A percentile compares a stretch with the other conserved stretches of the same genome.
Conservation (phyloP, 2,888 invertebrate species). For the Monoplex corrugatus region DNA sequence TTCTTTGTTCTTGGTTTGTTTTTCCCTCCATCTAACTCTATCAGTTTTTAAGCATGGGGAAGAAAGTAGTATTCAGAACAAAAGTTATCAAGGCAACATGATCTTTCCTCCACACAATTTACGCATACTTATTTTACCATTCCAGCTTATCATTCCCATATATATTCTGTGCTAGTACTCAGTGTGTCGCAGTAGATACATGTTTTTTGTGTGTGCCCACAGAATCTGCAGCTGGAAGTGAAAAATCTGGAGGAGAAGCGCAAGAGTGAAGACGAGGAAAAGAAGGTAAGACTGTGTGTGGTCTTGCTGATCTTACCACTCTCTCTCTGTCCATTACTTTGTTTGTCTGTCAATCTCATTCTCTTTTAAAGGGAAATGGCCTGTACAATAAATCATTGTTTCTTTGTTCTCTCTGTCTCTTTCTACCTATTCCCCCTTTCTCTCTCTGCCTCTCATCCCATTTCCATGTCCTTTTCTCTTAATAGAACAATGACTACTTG, state of each 20-base stretch:
- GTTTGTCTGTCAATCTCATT: neutral
- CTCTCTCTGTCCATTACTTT: neutral
- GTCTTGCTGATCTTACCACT: neutral
- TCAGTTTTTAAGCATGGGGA: no score
- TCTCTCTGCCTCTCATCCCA: neutral
- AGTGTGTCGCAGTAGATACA: no score
- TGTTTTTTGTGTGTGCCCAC: neutral
- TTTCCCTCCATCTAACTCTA: no score
- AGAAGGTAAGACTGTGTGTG: neutral
- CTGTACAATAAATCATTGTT: neutral
- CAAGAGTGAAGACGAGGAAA: constrained; percentile 37
- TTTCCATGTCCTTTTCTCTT: neutral
- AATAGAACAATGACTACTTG: neutral
- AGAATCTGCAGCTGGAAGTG: constrained; percentile 27
- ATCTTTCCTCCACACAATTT: no score
- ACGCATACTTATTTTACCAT: no score
- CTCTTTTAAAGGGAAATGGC: neutral
- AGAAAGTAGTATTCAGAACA: no score
- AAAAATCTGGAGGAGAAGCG: constrained; percentile 46
- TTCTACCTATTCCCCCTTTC: neutral
- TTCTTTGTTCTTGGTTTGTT: no score
- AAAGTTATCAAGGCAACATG: no score
- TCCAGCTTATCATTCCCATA: no score
- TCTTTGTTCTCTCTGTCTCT: neutral
- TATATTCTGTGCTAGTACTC: no score